phyloP scores from a whole-genome alignment of 1,140 invertebrate species.

The Chrysomallon squamiferum region DNA sequence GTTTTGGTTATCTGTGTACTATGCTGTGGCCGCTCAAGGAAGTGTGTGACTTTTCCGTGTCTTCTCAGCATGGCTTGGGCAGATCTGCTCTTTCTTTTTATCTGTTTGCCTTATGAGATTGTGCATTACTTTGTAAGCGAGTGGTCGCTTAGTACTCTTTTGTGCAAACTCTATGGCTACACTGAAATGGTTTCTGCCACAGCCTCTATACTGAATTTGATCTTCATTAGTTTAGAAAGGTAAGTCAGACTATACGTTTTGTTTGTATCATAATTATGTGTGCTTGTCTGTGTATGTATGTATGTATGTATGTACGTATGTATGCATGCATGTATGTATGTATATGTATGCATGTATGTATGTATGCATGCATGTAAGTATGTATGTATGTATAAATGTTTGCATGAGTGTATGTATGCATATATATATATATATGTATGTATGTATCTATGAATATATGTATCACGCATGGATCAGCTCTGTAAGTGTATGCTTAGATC shows the following conservation, averaged over 20 bases:
- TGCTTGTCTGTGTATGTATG: neutral
- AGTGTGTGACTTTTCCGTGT: conserved; percentile 91
- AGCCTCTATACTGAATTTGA: conserved; percentile 61
- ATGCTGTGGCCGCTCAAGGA: conserved; percentile 81
- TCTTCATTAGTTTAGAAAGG: conserved; percentile 63
- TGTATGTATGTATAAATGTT: neutral
- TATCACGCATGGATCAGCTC: too few relatives aligned
- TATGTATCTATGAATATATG: too few relatives aligned
- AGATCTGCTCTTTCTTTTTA: conserved; percentile 87
- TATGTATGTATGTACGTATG: neutral
- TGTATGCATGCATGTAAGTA: neutral
- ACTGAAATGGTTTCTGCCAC: conserved; percentile 56
- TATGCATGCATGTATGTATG: too few relatives aligned
- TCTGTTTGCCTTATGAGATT: conserved; percentile 88
- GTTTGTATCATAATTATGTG: neutral
- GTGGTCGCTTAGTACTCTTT: conserved; percentile 77
- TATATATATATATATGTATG: too few relatives aligned
- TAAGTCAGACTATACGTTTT: conserved; percentile 32
- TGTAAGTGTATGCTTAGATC: too few relatives aligned
- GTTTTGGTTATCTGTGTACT: conserved; percentile 86
- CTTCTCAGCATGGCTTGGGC: conserved; percentile 90
- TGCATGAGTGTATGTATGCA: neutral
- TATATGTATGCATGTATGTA: too few relatives aligned
- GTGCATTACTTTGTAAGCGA: conserved; percentile 85
- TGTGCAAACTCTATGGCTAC: conserved; percentile 59